Base-by-base conservation (phyloP, 1,140 invertebrate genomes). In the Stratiolaelaps scimitus region DNA sequence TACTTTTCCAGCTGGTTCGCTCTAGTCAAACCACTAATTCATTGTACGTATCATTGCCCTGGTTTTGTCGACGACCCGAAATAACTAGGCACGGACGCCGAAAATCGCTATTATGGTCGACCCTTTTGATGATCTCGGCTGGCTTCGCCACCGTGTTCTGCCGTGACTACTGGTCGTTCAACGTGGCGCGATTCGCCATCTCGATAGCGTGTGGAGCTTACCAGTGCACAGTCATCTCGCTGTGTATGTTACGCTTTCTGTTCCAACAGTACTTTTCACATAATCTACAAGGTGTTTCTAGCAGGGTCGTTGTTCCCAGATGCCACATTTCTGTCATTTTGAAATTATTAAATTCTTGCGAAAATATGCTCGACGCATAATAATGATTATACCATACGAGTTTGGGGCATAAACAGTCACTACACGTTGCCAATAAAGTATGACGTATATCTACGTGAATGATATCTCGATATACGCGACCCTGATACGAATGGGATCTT, bases 141-240 rank as follows among this genome's bases (percentile, higher is more conserved):
- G 53, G 15, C 34, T 20, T 34, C 53, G 23, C 10, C 13, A 60
- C 53, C 6, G 53, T 60, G 17, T 60, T 60, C 53, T 60, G 53
- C 34, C 26, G 20, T 19, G 53, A 60, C 20, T 60, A 60, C 10
- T 60, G 53, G 53, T 60, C 53, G 2, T 60, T 60, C 53, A 60
- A 60, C 53, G 20, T 60, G 17, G 20, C 53, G 6, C 53, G 53
- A 19, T 60, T 60, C 10, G 53, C 1, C 13, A 60, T 34, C 10
- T 60, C 53, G 5, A 23, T 60, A 15, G 53, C 53, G 15, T 60
- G 53, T 60, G 53, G 53, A n/a, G 53, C 53, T 23, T 60, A 60
- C 23, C 53, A 60, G 23, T 60, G 53, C 23, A 60, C 53, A n/a
- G 23, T 60, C 2, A 17, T 60, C 15, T 60, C 53, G 15, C 17